Evolutionary conservation across 2,888 invertebrate genomes (phyloP).

Genomic region (Harpalus rufipes): DNA sequence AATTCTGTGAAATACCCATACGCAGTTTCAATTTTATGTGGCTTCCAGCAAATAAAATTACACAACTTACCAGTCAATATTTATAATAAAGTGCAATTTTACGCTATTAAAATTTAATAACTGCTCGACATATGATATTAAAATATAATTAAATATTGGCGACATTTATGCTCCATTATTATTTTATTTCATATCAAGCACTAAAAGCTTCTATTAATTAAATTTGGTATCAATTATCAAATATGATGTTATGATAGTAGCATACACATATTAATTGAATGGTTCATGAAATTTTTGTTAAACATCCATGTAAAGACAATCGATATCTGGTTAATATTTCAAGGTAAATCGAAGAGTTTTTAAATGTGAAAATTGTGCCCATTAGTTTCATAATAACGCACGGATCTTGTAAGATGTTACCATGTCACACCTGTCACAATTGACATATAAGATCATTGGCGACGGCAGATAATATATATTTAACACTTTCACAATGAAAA

Average conservation of each 20-base stretch:
- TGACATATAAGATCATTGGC: too few species aligned
- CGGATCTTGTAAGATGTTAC: too few species aligned
- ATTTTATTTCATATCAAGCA: not conserved
- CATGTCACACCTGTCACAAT: too few species aligned
- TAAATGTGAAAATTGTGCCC: slow-evolving; percentile 42
- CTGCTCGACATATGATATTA: not conserved
- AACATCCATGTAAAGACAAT: not conserved
- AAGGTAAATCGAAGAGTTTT: slow-evolving; percentile 25
- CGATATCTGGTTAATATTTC: slow-evolving; percentile 8
- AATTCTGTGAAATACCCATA: too few species aligned
- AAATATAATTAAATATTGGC: not conserved
- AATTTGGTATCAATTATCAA: not conserved
- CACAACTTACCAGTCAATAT: not conserved
- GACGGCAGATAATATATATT: too few species aligned
- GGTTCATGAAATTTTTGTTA: too few species aligned
- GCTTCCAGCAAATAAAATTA: not conserved
- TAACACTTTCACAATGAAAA: too few species aligned
- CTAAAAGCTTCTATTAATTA: not conserved
- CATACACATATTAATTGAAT: too few species aligned
- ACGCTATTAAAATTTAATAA: not conserved
- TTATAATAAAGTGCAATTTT: not conserved
- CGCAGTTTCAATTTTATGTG: too few species aligned
- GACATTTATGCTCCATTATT: not conserved
- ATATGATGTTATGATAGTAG: too few species aligned
- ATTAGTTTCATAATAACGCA: slow-evolving; percentile 3